A percentile compares a stretch with the other conserved stretches of the same genome.
These are phyloP conservation scores for Riptortus pedestris DNA, from an alignment of 1,140 invertebrate species.

Conservation along the genomic window DNA sequence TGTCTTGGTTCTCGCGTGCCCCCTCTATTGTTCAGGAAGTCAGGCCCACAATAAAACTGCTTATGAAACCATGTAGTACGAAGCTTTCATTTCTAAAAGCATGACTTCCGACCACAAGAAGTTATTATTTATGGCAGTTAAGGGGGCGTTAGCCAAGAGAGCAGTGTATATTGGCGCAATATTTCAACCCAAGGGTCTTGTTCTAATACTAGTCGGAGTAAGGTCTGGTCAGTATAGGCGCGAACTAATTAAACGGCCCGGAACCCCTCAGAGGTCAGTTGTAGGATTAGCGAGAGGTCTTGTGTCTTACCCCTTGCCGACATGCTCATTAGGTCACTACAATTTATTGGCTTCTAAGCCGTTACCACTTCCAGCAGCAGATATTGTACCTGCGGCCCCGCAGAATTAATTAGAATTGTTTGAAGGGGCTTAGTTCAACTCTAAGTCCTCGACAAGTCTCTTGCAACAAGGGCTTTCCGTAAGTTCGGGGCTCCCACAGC, in stretches of 20 bases:
- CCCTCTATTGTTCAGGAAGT: no score
- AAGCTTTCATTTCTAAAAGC: no score
- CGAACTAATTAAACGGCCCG: background rate
- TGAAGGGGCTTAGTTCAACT: background rate
- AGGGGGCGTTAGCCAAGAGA: no score
- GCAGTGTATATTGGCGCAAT: background rate
- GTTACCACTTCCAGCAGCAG: background rate
- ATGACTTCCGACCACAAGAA: no score
- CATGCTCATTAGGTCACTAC: slow-evolving; percentile 1
- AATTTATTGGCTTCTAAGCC: background rate
- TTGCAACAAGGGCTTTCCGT: no score
- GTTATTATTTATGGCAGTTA: no score
- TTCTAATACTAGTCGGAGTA: background rate
- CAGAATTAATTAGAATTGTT: background rate
- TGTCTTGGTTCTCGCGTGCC: no score
- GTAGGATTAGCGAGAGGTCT: background rate
- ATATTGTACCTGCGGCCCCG: background rate
- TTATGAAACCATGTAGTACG: no score
- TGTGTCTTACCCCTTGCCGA: background rate
- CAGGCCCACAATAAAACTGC: no score
- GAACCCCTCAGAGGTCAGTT: background rate
- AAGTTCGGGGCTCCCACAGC: no score
- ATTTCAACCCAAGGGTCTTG: background rate
- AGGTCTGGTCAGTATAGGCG: background rate
- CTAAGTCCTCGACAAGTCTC: no score